Percentiles rank a stretch among this genome's conserved stretches.
phyloP scores from a whole-genome alignment of 2,888 invertebrate genomes.

The Chloroclysta siterata region DNA sequence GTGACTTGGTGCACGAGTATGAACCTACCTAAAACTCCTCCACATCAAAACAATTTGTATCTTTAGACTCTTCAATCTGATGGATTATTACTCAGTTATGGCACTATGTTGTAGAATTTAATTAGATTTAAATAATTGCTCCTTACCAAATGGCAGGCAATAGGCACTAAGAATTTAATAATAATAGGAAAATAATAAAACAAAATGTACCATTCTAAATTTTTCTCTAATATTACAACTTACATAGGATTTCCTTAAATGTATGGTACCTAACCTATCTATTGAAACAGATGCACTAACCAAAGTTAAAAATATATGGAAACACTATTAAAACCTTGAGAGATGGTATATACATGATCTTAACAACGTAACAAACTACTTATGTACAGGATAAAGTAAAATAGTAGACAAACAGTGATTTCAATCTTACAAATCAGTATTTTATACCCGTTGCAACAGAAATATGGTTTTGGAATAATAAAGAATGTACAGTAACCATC shows the following conservation, averaged over 20 bases:
- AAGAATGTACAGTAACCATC: too few species aligned
- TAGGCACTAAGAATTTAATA: not conserved
- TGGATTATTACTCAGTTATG: too few species aligned
- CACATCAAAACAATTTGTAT: too few species aligned
- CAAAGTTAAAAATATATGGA: not conserved
- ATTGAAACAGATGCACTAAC: constrained; percentile 10
- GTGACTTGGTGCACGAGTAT: too few species aligned
- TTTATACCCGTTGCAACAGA: not conserved
- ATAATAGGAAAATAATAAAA: constrained; percentile 6
- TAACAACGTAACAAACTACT: not conserved
- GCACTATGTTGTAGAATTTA: too few species aligned
- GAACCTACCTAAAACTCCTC: too few species aligned
- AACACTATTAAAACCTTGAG: too few species aligned
- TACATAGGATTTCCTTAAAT: constrained; percentile 4
- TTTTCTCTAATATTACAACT: constrained; percentile 12
- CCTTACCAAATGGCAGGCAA: too few species aligned
- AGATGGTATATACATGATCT: not conserved
- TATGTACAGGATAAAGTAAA: not conserved
- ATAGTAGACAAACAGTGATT: not conserved
- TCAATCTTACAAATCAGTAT: not conserved
- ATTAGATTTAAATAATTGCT: not conserved
- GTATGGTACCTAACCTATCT: not conserved
- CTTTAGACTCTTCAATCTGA: too few species aligned
- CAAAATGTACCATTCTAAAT: constrained; percentile 13
- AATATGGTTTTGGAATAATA: not conserved